These are phyloP conservation scores for Andricus grossulariae DNA, from an alignment of 1,140 invertebrate species.

Conservation along the genomic window DNA sequence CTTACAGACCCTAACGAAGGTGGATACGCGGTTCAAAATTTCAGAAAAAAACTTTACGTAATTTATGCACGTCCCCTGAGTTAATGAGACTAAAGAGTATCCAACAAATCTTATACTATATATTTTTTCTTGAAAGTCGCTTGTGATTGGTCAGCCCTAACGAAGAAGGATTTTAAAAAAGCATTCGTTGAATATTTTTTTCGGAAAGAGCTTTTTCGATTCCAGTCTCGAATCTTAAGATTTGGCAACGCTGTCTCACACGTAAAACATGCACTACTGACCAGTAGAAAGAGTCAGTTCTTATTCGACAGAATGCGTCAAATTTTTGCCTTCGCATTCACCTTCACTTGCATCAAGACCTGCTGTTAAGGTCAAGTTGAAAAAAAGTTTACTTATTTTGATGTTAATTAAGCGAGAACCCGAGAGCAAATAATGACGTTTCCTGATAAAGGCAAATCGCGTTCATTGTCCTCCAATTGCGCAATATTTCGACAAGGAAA, in stretches of 20 bases:
- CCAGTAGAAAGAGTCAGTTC: constrained; percentile 1
- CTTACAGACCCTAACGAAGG: no score
- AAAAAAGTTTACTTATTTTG: neutral
- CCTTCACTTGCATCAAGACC: constrained; percentile 2
- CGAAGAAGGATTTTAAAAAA: no score
- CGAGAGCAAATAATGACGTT: neutral
- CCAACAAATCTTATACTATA: no score
- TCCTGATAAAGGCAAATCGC: neutral
- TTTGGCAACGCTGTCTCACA: constrained; percentile 5
- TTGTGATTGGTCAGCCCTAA: no score
- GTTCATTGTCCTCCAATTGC: neutral
- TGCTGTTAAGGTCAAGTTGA: constrained; percentile 7
- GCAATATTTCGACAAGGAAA: neutral
- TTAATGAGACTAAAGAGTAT: no score
- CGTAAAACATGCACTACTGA: neutral
- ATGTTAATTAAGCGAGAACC: neutral
- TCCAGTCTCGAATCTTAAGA: neutral
- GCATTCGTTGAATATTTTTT: no score
- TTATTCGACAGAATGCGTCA: neutral
- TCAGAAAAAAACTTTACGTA: no score
- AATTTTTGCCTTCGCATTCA: constrained; percentile 9
- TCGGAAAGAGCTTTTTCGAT: no score
- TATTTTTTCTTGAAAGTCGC: no score
- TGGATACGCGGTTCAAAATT: no score
- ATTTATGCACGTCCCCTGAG: no score